Evolutionary conservation across 2,113 vertebrate species (phyloP).

Genomic region (Formicarius rufipectus): DNA sequence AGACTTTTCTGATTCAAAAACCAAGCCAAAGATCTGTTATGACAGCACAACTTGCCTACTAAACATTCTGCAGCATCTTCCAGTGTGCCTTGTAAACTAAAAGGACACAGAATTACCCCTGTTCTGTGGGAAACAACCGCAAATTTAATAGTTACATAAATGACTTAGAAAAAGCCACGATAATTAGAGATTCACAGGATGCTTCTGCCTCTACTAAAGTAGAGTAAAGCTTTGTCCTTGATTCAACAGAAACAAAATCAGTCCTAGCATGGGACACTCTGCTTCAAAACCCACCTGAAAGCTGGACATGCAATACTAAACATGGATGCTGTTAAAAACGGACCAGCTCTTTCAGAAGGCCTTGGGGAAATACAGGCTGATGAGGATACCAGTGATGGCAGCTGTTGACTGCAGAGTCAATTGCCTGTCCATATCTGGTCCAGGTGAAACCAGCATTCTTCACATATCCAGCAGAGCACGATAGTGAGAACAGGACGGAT

Average conservation of each 20-base stretch:
- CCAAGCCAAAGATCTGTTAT: neutral
- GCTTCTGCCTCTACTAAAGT: neutral
- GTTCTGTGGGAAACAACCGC: neutral
- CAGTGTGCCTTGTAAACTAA: neutral
- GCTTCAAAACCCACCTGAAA: neutral
- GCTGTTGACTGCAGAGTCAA: neutral
- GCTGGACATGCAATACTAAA: neutral
- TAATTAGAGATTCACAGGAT: neutral
- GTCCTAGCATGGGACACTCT: neutral
- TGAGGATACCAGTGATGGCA: neutral
- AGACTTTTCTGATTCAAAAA: neutral
- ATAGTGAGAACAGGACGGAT: neutral
- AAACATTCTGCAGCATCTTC: neutral
- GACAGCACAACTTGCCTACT: neutral
- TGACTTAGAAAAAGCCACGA: neutral
- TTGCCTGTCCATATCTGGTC: neutral
- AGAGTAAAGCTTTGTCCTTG: neutral
- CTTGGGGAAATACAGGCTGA: neutral
- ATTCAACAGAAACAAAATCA: neutral
- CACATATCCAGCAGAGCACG: neutral
- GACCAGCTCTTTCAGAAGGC: neutral
- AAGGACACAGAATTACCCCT: neutral
- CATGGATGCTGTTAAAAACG: neutral
- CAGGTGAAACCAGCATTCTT: fast-evolving
- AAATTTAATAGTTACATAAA: neutral